Evolutionary conservation across 2,797 vertebrate species (phyloP).

Genomic region (Sebastes oblongus): DNA sequence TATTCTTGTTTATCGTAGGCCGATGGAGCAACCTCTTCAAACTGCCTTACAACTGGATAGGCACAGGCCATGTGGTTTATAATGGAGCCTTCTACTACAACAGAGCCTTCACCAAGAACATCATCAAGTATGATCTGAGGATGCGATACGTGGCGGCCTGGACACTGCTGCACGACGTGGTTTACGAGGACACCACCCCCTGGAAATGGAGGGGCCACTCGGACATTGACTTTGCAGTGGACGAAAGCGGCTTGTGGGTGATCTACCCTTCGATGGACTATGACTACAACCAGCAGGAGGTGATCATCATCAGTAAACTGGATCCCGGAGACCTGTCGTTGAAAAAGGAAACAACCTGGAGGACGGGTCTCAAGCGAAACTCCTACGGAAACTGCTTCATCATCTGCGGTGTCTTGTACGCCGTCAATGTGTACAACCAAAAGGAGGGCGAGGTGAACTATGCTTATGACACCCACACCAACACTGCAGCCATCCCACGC

Average conservation of each 20-base stretch:
- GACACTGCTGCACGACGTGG: conserved; percentile 91
- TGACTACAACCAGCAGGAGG: conserved; percentile 90
- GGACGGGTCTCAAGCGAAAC: conserved; percentile 90
- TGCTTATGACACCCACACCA: conserved; percentile 95
- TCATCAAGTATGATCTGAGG: conserved; percentile 95
- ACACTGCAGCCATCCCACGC: conserved; percentile 88
- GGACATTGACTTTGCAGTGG: conserved; percentile 96
- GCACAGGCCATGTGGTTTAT: conserved; percentile 97
- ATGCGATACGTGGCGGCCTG: conserved; percentile 94
- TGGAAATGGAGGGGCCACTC: conserved; percentile 99
- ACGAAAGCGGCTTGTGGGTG: conserved; percentile 97
- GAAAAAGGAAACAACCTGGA: conserved; percentile 94
- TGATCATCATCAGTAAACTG: conserved; percentile 93
- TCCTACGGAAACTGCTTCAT: conserved; percentile 97
- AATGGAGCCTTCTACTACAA: conserved; percentile 97
- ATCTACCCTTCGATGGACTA: conserved; percentile 92
- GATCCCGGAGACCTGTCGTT: conserved; percentile 91
- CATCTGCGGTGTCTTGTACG: conserved; percentile 95
- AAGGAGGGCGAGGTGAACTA: conserved; percentile 92
- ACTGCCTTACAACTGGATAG: conserved; percentile 98
- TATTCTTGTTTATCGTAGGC: conserved; percentile 73
- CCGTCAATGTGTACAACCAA: conserved; percentile 91
- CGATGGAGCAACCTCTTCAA: conserved; percentile 99
- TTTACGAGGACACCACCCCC: conserved; percentile 94
- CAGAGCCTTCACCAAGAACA: conserved; percentile 98